These are phyloP conservation scores for Zygaena filipendulae DNA, from an alignment of 2,888 invertebrate species.

Conservation along the genomic window DNA sequence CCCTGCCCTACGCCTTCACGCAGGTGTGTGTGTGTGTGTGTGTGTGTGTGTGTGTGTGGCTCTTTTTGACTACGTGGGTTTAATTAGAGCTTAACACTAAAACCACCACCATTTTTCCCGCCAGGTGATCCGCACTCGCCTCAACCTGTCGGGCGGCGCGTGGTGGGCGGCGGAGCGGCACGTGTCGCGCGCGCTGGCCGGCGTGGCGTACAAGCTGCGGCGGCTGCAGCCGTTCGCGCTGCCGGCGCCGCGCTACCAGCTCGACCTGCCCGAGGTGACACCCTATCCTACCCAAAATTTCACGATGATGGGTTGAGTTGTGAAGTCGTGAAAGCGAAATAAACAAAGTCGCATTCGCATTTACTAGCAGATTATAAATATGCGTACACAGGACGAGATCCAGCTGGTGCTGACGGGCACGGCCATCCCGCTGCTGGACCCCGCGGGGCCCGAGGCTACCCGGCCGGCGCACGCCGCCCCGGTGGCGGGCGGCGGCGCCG, in stretches of 20 bases:
- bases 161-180: slow-evolving; percentile 30
- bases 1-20: slow-evolving; percentile 43
- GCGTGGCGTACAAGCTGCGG: slow-evolving; percentile 89
- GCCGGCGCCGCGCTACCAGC: slow-evolving; percentile 81
- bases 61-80: no score
- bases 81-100: no score
- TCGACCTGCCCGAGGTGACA: slow-evolving; percentile 85
- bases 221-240: slow-evolving; percentile 89
- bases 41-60: neutral
- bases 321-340: no score
- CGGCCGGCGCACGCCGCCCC: slow-evolving; percentile 12
- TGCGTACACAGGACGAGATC: slow-evolving; percentile 75
- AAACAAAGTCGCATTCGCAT: neutral
- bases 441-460: slow-evolving; percentile 24
- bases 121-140: slow-evolving; percentile 59
- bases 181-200: slow-evolving; percentile 69
- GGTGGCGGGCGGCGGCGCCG: slow-evolving; percentile 18
- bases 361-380: no score
- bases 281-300: no score
- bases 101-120: no score
- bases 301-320: no score
- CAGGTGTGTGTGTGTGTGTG: slow-evolving; percentile 28
- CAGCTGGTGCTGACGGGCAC: slow-evolving; percentile 80
- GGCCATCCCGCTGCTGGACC: slow-evolving; percentile 71
- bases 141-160: slow-evolving; percentile 21